A percentile compares a stretch with the other conserved stretches of the same genome.
Conservation (phyloP, 2,797 vertebrate genomes). For the Molossus alvarezi region DNA sequence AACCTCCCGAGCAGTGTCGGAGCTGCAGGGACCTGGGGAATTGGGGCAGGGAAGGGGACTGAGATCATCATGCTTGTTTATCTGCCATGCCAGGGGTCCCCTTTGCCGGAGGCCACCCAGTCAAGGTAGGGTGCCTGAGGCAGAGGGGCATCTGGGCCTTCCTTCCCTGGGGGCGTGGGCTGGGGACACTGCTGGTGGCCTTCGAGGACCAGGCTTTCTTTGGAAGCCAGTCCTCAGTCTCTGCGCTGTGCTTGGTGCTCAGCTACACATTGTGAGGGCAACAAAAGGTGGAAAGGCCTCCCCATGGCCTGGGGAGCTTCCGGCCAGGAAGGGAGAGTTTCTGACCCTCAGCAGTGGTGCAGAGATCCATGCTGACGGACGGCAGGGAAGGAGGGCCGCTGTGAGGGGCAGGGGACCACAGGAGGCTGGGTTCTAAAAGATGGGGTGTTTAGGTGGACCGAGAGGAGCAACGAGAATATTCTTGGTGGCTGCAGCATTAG, state of each 20-base stretch:
- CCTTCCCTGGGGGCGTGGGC: neutral
- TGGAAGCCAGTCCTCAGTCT: neutral
- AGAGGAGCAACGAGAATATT: neutral
- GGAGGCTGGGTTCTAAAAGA: neutral
- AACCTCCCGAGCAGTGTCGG: neutral
- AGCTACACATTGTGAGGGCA: neutral
- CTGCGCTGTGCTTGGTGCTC: neutral
- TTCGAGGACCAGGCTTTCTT: neutral
- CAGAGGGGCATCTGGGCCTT: neutral
- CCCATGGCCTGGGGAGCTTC: neutral
- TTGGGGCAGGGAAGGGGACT: no score
- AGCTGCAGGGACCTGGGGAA: neutral
- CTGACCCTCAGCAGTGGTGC: rapidly evolving
- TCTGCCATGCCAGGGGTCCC: neutral
- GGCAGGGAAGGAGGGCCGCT: no score
- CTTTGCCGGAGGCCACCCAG: neutral
- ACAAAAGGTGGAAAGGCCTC: neutral
- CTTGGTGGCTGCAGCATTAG: neutral
- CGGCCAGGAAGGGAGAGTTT: neutral
- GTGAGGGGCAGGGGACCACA: neutral
- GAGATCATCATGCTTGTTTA: neutral
- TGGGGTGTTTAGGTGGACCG: neutral
- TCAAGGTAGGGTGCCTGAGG: neutral
- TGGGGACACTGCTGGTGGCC: neutral
- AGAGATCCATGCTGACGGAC: rapidly evolving